Conservation (phyloP, 2,113 vertebrate species). For the Tragulus kanchil region DNA sequence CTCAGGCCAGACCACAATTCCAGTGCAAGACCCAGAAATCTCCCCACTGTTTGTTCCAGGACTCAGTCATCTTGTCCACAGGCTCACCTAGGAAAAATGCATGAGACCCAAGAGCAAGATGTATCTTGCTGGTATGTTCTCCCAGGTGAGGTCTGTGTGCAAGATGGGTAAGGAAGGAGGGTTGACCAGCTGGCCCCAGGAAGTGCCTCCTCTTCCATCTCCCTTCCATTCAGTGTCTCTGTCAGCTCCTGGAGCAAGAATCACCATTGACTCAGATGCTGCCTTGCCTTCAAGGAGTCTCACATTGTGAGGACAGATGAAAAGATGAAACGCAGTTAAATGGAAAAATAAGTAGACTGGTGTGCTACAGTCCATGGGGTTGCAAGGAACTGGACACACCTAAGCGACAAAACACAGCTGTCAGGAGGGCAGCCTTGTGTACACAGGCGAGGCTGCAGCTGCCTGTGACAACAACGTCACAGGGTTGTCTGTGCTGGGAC, state of each 20-base stretch:
- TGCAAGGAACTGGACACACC: too few species aligned
- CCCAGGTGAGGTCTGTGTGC: not conserved
- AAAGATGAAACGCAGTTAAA: not conserved
- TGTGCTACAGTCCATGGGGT: too few species aligned
- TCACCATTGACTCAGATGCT: not conserved
- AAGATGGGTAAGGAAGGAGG: not conserved
- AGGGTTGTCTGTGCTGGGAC: accelerated
- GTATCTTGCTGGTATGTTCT: not conserved
- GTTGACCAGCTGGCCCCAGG: not conserved
- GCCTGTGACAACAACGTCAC: not conserved
- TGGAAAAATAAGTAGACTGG: not conserved
- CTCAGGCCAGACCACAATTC: constrained; percentile 62
- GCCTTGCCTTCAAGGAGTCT: not conserved
- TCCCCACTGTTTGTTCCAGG: constrained; percentile 67
- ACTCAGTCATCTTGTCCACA: not conserved
- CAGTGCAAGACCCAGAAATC: constrained; percentile 35
- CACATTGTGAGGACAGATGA: not conserved
- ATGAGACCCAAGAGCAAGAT: not conserved
- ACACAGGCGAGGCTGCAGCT: too few species aligned
- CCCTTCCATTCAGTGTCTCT: not conserved
- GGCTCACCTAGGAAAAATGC: not conserved
- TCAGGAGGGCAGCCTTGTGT: too few species aligned
- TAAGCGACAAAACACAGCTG: too few species aligned
- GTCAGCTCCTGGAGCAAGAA: not conserved
- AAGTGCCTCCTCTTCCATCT: accelerated